Percentiles rank a stretch among this genome's conserved stretches.
phyloP scores from a whole-genome alignment of 2,888 invertebrate species.

The Charanyca ferruginea region DNA sequence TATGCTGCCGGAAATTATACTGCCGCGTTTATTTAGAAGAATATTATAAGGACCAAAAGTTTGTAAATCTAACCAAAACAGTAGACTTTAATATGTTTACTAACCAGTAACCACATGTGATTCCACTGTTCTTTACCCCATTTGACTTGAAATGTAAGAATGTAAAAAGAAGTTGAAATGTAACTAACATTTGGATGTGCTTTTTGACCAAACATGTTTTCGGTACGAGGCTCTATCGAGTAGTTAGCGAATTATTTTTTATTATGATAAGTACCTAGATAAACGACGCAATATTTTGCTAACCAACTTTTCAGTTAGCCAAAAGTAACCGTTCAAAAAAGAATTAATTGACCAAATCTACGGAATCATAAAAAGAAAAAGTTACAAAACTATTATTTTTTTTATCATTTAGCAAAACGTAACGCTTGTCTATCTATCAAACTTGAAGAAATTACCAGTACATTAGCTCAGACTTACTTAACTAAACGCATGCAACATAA shows the following conservation, averaged over 20 bases:
- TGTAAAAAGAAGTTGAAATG: background rate
- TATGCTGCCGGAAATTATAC: no score
- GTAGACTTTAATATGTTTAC: no score
- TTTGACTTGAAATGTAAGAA: no score
- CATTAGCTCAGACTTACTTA: constrained; percentile 22
- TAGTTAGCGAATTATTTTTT: no score
- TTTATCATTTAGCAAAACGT: background rate
- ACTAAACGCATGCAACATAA: constrained; percentile 11
- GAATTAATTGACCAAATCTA: background rate
- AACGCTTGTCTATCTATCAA: background rate
- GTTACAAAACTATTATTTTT: background rate
- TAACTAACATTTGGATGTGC: background rate
- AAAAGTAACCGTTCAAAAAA: background rate
- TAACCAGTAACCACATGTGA: no score
- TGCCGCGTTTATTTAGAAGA: no score
- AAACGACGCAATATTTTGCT: constrained; percentile 10
- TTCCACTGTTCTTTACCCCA: no score
- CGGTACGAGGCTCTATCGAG: background rate
- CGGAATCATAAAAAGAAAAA: background rate
- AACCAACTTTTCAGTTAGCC: constrained; percentile 16
- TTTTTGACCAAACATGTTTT: no score
- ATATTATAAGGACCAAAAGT: no score
- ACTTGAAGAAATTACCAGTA: background rate
- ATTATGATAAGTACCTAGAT: no score
- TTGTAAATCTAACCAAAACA: no score